phyloP scores from a whole-genome alignment of 2,797 vertebrate genomes.

The Crenuchus spilurus region DNA sequence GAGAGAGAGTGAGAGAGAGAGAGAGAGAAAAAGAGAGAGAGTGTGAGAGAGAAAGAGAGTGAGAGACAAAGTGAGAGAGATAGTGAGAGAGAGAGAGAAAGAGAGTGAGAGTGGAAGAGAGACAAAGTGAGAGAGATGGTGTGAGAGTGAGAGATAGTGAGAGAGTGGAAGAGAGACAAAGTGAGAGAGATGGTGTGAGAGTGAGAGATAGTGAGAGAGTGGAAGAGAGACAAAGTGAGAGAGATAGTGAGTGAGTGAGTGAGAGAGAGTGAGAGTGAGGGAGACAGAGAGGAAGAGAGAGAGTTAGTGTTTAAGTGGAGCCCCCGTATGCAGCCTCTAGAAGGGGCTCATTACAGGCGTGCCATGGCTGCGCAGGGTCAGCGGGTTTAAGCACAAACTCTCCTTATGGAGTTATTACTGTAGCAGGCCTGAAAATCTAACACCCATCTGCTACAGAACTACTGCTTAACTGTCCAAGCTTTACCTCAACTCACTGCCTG shows the following conservation, averaged over 20 bases:
- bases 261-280: background rate
- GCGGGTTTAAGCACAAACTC: slow-evolving; percentile 53
- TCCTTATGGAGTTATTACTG: slow-evolving; percentile 49
- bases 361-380: slow-evolving; percentile 50
- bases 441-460: slow-evolving; percentile 47
- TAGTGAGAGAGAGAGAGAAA: no score
- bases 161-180: no score
- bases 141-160: no score
- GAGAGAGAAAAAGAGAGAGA: no score
- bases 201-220: no score
- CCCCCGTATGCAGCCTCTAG: slow-evolving; percentile 40
- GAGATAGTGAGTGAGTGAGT: background rate
- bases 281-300: background rate
- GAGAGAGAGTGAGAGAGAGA: no score
- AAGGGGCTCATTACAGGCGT: slow-evolving; percentile 52
- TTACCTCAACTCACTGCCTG: slow-evolving; percentile 22
- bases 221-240: background rate
- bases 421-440: slow-evolving; percentile 44
- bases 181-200: no score
- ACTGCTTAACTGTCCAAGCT: slow-evolving; percentile 38
- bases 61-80: no score
- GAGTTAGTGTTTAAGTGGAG: slow-evolving; percentile 26
- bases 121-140: no score
- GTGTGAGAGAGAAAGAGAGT: no score
- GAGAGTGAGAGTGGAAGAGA: no score